Conservation (phyloP, 2,888 invertebrate genomes). For the Mycalesis mineus region DNA sequence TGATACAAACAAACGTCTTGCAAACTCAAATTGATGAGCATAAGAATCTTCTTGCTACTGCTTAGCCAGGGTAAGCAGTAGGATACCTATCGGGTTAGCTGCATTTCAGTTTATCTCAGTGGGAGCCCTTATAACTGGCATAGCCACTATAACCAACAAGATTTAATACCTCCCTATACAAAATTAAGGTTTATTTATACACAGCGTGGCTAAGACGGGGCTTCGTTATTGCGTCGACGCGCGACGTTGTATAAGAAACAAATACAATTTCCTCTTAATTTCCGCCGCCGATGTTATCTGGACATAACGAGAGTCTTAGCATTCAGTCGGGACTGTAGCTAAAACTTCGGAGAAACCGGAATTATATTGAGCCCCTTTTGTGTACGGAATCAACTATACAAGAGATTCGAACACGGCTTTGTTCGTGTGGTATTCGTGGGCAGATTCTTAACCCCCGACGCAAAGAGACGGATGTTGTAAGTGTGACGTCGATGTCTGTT, state of each 20-base stretch:
- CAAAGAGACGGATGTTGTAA: too few relatives aligned
- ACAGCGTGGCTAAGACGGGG: constrained; percentile 37
- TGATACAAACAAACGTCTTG: too few relatives aligned
- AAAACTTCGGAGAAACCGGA: constrained; percentile 52
- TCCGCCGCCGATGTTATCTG: constrained; percentile 68
- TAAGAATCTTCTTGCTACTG: too few relatives aligned
- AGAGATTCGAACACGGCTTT: too few relatives aligned
- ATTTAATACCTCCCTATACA: constrained; percentile 34
- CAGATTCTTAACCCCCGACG: too few relatives aligned
- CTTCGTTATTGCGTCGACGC: constrained; percentile 56
- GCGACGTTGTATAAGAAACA: constrained; percentile 66
- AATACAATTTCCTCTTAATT: constrained; percentile 76
- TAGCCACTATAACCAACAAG: constrained; percentile 17
- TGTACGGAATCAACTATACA: constrained; percentile 14
- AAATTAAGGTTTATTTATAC: constrained; percentile 50
- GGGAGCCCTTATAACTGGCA: too few relatives aligned
- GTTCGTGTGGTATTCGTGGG: too few relatives aligned
- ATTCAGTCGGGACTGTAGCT: constrained; percentile 53
- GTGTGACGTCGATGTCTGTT: too few relatives aligned
- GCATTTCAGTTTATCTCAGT: too few relatives aligned
- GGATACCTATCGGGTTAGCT: too few relatives aligned
- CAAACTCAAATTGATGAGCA: too few relatives aligned
- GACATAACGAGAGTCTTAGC: constrained; percentile 61
- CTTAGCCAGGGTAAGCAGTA: too few relatives aligned
- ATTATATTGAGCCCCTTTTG: constrained; percentile 46